A percentile compares a stretch with the other conserved stretches of the same genome.
Evolutionary conservation across 1,140 invertebrate species (phyloP).

Genomic region (Ruditapes philippinarum): DNA sequence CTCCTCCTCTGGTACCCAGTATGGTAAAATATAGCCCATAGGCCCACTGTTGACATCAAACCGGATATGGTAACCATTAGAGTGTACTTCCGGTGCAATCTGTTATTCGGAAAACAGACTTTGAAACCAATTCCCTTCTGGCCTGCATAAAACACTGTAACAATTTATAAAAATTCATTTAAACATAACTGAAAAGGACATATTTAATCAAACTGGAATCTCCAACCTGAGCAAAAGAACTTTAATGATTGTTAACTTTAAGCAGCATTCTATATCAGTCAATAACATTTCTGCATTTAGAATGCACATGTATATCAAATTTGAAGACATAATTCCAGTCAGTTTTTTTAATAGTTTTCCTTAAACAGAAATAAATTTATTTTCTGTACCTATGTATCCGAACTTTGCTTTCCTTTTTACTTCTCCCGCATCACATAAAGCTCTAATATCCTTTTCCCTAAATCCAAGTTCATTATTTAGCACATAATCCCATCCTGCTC

Average conservation of each 20-base stretch:
- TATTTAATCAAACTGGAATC: too few species aligned
- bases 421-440: constrained; percentile 86
- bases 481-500: constrained; percentile 77
- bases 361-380: too few species aligned
- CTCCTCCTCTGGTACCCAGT: constrained; percentile 79
- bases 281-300: too few species aligned
- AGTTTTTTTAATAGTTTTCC: too few species aligned
- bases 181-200: background rate
- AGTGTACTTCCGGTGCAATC: constrained; percentile 86
- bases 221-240: too few species aligned
- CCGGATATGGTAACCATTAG: constrained; percentile 85
- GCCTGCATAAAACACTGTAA: constrained; percentile 78
- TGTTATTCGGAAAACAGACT: constrained; percentile 87
- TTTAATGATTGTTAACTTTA: too few species aligned
- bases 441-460: constrained; percentile 82
- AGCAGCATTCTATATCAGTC: too few species aligned
- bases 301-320: too few species aligned
- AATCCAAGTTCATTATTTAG: constrained; percentile 86
- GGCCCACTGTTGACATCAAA: constrained; percentile 85
- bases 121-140: constrained; percentile 87
- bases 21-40: constrained; percentile 86
- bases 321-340: too few species aligned
- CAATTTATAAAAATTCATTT: background rate
- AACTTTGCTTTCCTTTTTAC: constrained; percentile 86
- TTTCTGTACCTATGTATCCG: constrained; percentile 85